A percentile compares a stretch with the other conserved stretches of the same genome.
Evolutionary conservation across 1,140 invertebrate species (phyloP).

Genomic region (Drosophila sechellia): DNA sequence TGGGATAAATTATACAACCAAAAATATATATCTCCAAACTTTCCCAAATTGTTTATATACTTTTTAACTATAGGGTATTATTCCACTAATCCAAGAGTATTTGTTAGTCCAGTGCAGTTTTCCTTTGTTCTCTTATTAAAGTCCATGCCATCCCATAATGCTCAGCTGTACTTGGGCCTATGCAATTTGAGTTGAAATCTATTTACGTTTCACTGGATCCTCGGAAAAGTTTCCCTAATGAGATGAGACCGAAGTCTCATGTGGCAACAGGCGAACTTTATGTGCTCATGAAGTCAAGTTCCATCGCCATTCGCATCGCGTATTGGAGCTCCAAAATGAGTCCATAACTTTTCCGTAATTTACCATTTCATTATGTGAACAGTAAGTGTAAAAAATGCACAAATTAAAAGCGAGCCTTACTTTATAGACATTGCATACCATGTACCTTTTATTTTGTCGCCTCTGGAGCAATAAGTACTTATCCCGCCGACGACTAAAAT

Average conservation of each 20-base stretch:
- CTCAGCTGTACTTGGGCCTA: conserved; percentile 37
- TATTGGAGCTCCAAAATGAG: conserved; percentile 57
- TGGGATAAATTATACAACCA: neutral
- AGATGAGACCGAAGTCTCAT: conserved; percentile 55
- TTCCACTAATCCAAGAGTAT: neutral
- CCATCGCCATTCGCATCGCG: conserved; percentile 28
- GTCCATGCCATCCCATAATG: neutral
- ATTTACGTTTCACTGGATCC: conserved; percentile 42
- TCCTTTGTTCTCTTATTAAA: neutral
- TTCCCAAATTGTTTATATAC: too few relatives aligned
- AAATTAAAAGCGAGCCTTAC: conserved; percentile 64
- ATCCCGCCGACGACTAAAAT: conserved; percentile 29
- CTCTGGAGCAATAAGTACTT: conserved; percentile 45
- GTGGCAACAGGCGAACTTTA: conserved; percentile 67
- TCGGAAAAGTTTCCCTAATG: conserved; percentile 57
- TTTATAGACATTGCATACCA: conserved; percentile 35
- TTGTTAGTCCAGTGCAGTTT: neutral
- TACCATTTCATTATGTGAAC: conserved; percentile 74
- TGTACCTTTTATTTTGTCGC: conserved; percentile 26
- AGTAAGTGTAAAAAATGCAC: conserved; percentile 55
- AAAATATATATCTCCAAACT: too few relatives aligned
- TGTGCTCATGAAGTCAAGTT: conserved; percentile 62
- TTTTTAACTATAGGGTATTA: neutral
- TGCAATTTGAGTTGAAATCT: conserved; percentile 62
- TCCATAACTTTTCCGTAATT: conserved; percentile 73